Conservation (phyloP, 2,113 vertebrate species). For the Prunella fulvescens region DNA sequence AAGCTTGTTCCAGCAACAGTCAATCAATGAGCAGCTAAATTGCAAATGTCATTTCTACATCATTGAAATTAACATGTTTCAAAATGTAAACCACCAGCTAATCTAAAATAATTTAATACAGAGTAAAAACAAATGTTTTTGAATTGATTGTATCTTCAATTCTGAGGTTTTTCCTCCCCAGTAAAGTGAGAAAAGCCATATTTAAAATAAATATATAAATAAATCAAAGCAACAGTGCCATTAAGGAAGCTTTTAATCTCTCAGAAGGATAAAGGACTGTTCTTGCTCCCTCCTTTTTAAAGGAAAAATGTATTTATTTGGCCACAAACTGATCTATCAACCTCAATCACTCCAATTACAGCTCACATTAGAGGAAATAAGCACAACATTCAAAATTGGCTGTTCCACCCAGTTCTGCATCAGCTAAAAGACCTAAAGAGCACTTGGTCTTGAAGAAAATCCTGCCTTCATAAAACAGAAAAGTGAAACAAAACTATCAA, state of each 20-base stretch:
- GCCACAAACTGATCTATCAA: background rate
- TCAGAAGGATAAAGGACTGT: background rate
- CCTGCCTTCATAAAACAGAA: background rate
- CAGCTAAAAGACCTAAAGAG: background rate
- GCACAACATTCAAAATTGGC: background rate
- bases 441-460: background rate
- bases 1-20: background rate
- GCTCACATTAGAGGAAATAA: background rate
- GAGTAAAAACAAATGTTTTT: background rate
- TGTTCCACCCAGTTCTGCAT: background rate
- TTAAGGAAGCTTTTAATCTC: background rate
- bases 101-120: background rate
- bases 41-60: background rate
- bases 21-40: background rate
- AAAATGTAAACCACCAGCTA: background rate
- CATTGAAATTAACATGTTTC: background rate
- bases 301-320: background rate
- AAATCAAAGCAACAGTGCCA: background rate
- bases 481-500: background rate
- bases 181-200: background rate
- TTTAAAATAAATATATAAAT: background rate
- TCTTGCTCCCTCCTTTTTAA: background rate
- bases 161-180: fast-evolving
- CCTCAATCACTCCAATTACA: background rate
- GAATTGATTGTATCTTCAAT: background rate